phyloP scores from a whole-genome alignment of 2,113 vertebrate genomes.

The Aramus guarauna region DNA sequence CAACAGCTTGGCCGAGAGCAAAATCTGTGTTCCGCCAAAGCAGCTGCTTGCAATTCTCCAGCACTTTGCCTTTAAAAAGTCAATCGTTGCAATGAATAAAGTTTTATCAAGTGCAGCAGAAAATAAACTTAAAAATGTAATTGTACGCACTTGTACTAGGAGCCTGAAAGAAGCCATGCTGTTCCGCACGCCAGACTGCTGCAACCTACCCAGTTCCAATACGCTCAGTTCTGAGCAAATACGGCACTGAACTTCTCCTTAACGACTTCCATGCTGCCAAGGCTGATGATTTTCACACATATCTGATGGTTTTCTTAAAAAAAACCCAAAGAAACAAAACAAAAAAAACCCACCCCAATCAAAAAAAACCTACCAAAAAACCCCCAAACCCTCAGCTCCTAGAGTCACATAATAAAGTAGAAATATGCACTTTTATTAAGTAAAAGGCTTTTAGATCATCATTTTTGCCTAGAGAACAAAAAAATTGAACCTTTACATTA shows the following conservation, averaged over 20 bases:
- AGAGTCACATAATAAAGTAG: neutral
- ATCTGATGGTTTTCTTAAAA: constrained; percentile 17
- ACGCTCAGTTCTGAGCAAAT: neutral
- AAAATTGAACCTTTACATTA: neutral
- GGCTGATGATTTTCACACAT: constrained; percentile 6
- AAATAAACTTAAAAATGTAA: constrained; percentile 10
- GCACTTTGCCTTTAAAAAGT: neutral
- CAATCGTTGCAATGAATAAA: neutral
- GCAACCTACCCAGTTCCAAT: neutral
- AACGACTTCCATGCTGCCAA: neutral
- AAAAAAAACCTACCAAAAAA: no score
- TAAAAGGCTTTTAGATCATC: neutral
- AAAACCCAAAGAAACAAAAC: no score
- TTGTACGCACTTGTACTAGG: neutral
- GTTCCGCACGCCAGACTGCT: neutral
- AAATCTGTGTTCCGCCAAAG: neutral
- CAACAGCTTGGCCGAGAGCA: neutral
- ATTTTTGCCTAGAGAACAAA: neutral
- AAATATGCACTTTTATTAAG: neutral
- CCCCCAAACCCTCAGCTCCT: neutral
- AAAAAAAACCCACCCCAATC: no score
- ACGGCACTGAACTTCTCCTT: neutral
- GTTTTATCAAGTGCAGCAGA: neutral
- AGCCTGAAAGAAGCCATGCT: neutral
- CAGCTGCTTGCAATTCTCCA: neutral